Conservation (phyloP, 2,797 vertebrate species). For the Rhinoraja longicauda region DNA sequence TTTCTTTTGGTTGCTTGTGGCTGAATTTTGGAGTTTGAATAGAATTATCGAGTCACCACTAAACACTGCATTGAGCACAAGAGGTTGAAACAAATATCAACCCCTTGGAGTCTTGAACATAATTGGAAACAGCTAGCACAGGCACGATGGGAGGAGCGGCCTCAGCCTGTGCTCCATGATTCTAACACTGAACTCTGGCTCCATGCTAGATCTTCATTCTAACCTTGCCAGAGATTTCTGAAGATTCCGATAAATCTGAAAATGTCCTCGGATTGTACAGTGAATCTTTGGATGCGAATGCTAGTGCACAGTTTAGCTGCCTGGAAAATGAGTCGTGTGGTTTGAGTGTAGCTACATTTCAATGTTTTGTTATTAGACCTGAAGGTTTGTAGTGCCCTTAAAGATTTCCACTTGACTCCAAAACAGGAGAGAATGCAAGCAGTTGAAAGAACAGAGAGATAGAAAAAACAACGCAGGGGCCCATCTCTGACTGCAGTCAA, state of each 20-base stretch:
- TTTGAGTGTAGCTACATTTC: neutral
- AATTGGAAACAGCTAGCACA: neutral
- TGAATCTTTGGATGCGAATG: neutral
- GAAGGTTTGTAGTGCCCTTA: too few relatives aligned
- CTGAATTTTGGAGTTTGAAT: too few relatives aligned
- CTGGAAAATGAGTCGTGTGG: neutral
- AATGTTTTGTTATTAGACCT: neutral
- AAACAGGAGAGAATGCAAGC: neutral
- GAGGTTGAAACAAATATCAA: too few relatives aligned
- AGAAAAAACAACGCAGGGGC: neutral
- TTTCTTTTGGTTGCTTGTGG: too few relatives aligned
- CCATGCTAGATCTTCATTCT: neutral
- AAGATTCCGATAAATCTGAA: neutral
- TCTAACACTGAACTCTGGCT: neutral
- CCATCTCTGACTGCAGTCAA: neutral
- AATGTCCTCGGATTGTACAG: neutral
- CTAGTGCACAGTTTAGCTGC: neutral
- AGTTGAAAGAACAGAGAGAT: too few relatives aligned
- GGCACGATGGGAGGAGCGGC: neutral
- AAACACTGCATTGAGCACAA: too few relatives aligned
- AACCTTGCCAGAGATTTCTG: neutral
- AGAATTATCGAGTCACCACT: too few relatives aligned
- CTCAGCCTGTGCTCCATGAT: neutral
- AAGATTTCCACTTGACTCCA: neutral
- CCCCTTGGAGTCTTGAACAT: neutral